A percentile compares a stretch with the other conserved stretches of the same genome.
phyloP scores from a whole-genome alignment of 2,797 vertebrate species.

The Pseudopleuronectes americanus region DNA sequence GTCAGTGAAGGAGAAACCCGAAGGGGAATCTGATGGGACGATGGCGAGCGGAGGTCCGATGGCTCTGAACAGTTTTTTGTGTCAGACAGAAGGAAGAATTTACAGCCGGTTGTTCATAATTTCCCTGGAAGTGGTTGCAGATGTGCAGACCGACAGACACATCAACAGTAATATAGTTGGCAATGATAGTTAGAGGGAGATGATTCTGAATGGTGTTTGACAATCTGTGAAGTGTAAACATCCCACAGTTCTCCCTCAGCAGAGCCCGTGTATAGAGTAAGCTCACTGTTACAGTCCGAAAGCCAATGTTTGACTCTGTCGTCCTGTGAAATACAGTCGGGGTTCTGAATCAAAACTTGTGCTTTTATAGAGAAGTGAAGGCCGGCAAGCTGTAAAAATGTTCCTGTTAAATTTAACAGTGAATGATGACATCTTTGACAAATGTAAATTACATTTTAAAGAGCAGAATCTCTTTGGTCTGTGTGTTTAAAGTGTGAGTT shows the following conservation, averaged over 20 bases:
- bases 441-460: conserved; percentile 62
- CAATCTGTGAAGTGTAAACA: conserved; percentile 54
- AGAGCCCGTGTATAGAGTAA: conserved; percentile 51
- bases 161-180: conserved; percentile 40
- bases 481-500: conserved; percentile 52
- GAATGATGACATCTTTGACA: conserved; percentile 69
- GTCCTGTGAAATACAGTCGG: conserved; percentile 57
- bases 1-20: conserved; percentile 40
- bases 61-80: conserved; percentile 34
- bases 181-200: conserved; percentile 20
- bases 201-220: conserved; percentile 48
- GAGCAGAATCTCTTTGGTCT: conserved; percentile 21
- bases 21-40: conserved; percentile 30
- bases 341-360: conserved; percentile 46
- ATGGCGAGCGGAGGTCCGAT: conserved; percentile 14
- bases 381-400: conserved; percentile 60
- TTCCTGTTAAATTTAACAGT: conserved; percentile 63
- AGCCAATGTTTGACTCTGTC: conserved; percentile 62
- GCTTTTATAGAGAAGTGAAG: conserved; percentile 49
- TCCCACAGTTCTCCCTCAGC: conserved; percentile 32
- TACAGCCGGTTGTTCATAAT: conserved; percentile 52
- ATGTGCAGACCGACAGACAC: conserved; percentile 47
- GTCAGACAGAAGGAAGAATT: conserved; percentile 42
- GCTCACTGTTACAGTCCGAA: conserved; percentile 58
- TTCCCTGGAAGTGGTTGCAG: conserved; percentile 58